Conservation (phyloP, 2,888 invertebrate genomes). For the Himalopsyche kuldschensis region DNA sequence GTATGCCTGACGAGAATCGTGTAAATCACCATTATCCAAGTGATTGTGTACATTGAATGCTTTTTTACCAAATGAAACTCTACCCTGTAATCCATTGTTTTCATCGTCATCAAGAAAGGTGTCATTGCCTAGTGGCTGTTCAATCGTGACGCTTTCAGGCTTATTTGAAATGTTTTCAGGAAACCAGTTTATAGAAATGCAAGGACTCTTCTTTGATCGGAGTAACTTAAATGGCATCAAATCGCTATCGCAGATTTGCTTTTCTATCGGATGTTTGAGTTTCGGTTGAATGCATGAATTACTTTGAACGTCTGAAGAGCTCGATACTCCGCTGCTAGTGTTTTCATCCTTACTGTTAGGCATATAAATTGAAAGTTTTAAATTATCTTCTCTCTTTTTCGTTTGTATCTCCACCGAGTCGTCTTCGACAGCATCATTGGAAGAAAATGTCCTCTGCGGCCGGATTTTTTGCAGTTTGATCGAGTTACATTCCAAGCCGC, state of each 20-base stretch:
- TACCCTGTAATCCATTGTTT: slow-evolving; percentile 42
- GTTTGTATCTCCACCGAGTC: background rate
- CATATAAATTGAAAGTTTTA: slow-evolving; percentile 30
- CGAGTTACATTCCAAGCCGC: slow-evolving; percentile 43
- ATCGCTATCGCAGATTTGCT: background rate
- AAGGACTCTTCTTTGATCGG: slow-evolving; percentile 16
- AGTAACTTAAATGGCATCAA: slow-evolving; percentile 7
- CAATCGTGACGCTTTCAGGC: background rate
- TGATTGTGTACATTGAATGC: slow-evolving; percentile 1
- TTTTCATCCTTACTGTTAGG: slow-evolving; percentile 36
- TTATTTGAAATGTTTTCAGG: slow-evolving; percentile 10
- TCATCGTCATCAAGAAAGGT: background rate
- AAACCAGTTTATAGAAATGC: slow-evolving; percentile 30
- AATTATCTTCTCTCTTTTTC: background rate
- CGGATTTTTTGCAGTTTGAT: slow-evolving; percentile 25
- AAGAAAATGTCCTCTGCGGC: background rate
- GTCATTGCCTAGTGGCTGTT: background rate
- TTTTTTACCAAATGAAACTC: slow-evolving; percentile 47
- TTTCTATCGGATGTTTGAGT: background rate
- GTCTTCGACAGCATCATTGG: slow-evolving; percentile 8
- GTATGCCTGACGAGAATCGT: slow-evolving; percentile 31
- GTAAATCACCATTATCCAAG: slow-evolving; percentile 39
- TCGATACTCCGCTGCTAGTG: slow-evolving; percentile 38
- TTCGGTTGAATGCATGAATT: slow-evolving; percentile 4
- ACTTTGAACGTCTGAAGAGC: slow-evolving; percentile 35